These are phyloP conservation scores for Anticlea derivata DNA, from an alignment of 2,888 invertebrate genomes.

Conservation along the genomic window DNA sequence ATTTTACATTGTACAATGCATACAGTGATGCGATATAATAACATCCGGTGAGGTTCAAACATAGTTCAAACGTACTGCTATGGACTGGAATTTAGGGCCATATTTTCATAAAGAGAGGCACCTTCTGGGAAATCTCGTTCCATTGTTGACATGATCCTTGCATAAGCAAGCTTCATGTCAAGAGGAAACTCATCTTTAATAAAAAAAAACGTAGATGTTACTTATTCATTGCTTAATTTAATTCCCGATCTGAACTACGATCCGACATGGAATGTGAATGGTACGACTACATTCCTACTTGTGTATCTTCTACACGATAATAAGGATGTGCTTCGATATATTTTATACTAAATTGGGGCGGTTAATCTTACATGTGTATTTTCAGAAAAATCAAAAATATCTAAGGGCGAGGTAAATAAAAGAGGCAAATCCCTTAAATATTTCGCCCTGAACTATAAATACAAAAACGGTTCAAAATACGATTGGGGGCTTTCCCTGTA, in stretches of 20 bases:
- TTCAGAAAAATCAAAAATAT: constrained; percentile 6
- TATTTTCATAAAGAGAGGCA: no score
- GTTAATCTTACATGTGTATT: constrained; percentile 37
- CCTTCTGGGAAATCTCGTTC: no score
- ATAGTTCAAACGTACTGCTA: no score
- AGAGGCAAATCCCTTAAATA: not conserved
- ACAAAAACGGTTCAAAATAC: constrained; percentile 1
- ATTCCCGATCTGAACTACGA: constrained; percentile 24
- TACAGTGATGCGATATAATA: not conserved
- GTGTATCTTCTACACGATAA: constrained; percentile 11
- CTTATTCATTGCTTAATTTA: constrained; percentile 10
- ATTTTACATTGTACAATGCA: no score
- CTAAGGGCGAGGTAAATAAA: not conserved
- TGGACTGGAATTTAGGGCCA: no score
- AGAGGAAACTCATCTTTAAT: no score
- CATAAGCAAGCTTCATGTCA: no score
- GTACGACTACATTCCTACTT: constrained; percentile 32
- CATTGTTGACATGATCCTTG: no score
- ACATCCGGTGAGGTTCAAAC: constrained; percentile 5
- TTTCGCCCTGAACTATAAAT: no score
- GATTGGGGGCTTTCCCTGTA: constrained; percentile 26
- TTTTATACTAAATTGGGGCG: constrained; percentile 51
- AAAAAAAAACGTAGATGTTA: no score
- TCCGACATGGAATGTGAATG: constrained; percentile 52
- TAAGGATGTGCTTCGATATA: constrained; percentile 39